Percentiles rank a stretch among this genome's conserved stretches.
These are phyloP conservation scores for Tringa solitaria DNA, from an alignment of 2,113 vertebrate genomes.

Conservation along the genomic window DNA sequence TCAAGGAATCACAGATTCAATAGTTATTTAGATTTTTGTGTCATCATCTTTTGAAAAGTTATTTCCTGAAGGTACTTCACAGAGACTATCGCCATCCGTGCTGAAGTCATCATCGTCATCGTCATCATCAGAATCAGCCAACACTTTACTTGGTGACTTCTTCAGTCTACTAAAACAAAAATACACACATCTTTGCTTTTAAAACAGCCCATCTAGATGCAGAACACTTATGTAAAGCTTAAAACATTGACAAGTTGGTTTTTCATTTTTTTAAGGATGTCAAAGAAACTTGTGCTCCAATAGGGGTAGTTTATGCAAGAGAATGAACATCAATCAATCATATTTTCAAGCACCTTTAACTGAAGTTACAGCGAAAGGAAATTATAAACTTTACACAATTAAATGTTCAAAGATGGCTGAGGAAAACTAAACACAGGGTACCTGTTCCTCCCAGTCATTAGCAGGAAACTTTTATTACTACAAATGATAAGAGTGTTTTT, in stretches of 20 bases:
- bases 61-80: conserved; percentile 81
- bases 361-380: not conserved
- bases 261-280: not conserved
- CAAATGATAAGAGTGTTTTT: not conserved
- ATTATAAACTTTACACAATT: not conserved
- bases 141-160: conserved; percentile 80
- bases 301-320: not conserved
- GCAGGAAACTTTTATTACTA: not conserved
- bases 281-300: not conserved
- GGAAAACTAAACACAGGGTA: not conserved
- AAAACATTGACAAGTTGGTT: not conserved
- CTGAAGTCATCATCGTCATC: conserved; percentile 82
- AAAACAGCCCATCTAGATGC: not conserved
- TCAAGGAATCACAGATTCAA: not conserved
- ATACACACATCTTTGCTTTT: not conserved
- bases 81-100: conserved; percentile 89
- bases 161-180: conserved; percentile 82
- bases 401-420: not conserved
- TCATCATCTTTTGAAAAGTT: conserved; percentile 80
- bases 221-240: not conserved
- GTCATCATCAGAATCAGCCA: conserved; percentile 81
- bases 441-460: not conserved
- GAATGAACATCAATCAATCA: not conserved
- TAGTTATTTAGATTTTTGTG: conserved; percentile 44
- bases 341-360: not conserved